Percentiles rank a stretch among this genome's conserved stretches.
phyloP scores from a whole-genome alignment of 2,888 invertebrate species.

The Andrena marginata region DNA sequence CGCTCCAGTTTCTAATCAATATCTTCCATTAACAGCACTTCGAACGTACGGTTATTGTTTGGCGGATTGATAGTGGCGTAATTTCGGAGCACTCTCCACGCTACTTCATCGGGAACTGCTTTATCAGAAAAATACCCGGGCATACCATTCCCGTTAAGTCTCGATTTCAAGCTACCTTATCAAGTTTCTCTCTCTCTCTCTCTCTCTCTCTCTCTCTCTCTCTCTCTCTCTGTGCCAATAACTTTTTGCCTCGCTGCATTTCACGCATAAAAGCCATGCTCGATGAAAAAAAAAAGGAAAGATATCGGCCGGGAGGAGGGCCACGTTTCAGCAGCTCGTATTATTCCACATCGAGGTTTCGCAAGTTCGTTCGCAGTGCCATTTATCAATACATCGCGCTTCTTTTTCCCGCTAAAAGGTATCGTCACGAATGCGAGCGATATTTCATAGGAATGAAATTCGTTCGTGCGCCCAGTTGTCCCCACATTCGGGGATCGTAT shows the following conservation, averaged over 20 bases:
- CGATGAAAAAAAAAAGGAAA: not conserved
- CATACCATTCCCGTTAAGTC: not conserved
- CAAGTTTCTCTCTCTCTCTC: conserved; percentile 1
- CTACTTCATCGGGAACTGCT: too few relatives aligned
- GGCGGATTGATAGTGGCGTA: too few relatives aligned
- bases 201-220: conserved; percentile 2
- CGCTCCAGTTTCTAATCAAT: too few relatives aligned
- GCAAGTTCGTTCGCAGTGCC: not conserved
- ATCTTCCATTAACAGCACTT: too few relatives aligned
- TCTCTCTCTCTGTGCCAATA: not conserved
- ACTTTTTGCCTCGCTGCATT: not conserved
- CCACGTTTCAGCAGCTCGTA: not conserved
- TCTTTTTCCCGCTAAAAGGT: conserved; percentile 12
- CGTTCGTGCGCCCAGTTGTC: not conserved
- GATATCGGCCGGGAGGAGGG: not conserved
- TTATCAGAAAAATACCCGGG: too few relatives aligned
- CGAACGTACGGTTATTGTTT: too few relatives aligned
- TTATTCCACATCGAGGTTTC: conserved; percentile 1
- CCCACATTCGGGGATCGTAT: not conserved
- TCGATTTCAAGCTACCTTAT: not conserved
- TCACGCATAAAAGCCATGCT: not conserved
- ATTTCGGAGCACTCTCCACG: too few relatives aligned
- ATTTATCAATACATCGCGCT: conserved; percentile 12
- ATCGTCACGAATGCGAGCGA: not conserved
- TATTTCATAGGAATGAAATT: conserved; percentile 22